These are phyloP conservation scores for Anhinga rufa DNA, from an alignment of 2,113 vertebrate species.

Conservation along the genomic window DNA sequence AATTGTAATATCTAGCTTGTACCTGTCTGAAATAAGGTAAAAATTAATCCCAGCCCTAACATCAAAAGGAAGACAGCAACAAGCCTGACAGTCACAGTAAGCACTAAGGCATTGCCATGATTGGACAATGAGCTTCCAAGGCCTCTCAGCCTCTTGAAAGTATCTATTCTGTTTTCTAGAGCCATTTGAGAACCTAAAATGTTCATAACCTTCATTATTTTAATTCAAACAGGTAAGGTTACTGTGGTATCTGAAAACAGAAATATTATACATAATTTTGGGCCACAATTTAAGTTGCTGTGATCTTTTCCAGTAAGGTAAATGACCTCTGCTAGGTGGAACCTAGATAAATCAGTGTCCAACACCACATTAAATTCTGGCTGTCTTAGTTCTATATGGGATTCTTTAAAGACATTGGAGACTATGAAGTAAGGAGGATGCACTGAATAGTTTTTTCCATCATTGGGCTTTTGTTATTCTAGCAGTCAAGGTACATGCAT, in stretches of 20 bases:
- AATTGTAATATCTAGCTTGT: not conserved
- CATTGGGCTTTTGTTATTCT: not conserved
- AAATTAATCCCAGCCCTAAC: not conserved
- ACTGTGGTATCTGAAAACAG: not conserved
- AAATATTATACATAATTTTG: not conserved
- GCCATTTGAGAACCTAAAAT: not conserved
- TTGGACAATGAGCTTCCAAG: not conserved
- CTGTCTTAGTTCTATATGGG: not conserved
- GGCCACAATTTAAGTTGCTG: not conserved
- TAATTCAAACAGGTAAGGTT: not conserved
- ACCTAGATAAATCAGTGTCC: not conserved
- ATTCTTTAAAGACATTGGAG: not conserved
- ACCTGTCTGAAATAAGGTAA: not conserved
- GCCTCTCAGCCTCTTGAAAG: not conserved
- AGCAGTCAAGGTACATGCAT: not conserved
- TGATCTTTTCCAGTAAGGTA: not conserved
- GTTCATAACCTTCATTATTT: not conserved
- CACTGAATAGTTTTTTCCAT: not conserved
- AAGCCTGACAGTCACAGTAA: not conserved
- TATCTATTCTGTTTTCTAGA: not conserved
- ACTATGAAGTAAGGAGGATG: not conserved
- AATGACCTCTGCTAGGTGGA: not conserved
- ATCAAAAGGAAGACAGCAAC: not conserved
- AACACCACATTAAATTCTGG: not conserved
- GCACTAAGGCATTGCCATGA: not conserved